Evolutionary conservation across 35 echinoderm and acorn worm species (phyloP).

Genomic region (Acanthaster planci): DNA sequence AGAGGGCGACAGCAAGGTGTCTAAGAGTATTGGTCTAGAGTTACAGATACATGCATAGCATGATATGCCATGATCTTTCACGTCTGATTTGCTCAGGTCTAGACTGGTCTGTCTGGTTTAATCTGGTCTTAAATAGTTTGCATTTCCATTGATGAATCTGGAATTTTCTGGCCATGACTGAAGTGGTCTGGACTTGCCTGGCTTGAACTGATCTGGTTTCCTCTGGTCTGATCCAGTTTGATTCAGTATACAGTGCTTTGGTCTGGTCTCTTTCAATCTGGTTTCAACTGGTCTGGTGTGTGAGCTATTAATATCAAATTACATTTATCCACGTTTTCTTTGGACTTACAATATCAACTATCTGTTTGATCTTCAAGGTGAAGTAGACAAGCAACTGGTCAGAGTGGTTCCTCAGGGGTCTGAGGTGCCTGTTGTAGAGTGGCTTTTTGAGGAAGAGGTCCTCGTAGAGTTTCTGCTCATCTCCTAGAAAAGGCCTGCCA

Average conservation of each 20-base stretch:
- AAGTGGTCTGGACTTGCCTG: not conserved
- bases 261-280: not conserved
- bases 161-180: too few species aligned
- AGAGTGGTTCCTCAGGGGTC: constrained; percentile 38
- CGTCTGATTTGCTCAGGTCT: too few species aligned
- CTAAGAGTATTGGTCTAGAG: too few species aligned
- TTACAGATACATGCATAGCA: too few species aligned
- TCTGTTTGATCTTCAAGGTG: constrained; percentile 62
- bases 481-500: constrained; percentile 40
- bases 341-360: constrained; percentile 61
- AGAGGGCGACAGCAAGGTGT: too few species aligned
- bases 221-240: not conserved
- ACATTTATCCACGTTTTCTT: not conserved
- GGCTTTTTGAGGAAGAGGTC: constrained; percentile 19
- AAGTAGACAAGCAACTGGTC: constrained; percentile 47
- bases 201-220: too few species aligned
- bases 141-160: too few species aligned
- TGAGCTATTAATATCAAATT: not conserved
- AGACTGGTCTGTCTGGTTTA: too few species aligned
- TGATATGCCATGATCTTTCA: too few species aligned
- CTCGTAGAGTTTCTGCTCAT: constrained; percentile 53
- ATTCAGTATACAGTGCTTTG: not conserved
- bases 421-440: constrained; percentile 23
- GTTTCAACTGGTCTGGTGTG: not conserved
- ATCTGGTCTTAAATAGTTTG: too few species aligned